A percentile compares a stretch with the other conserved stretches of the same genome.
Conservation (phyloP, 2,113 vertebrate genomes). For the Ophiodon elongatus region DNA sequence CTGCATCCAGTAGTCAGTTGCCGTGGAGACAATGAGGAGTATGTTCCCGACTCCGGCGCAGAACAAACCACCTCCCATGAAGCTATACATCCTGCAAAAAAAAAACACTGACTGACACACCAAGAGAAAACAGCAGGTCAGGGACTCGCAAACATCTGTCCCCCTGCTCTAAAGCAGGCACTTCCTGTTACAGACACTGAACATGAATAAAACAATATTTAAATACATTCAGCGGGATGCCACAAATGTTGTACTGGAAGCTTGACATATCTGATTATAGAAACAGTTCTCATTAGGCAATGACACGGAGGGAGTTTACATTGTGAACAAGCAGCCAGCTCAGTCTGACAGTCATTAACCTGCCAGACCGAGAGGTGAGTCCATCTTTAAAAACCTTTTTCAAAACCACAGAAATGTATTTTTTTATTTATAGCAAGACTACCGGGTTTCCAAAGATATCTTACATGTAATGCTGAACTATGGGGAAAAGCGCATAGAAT, state of each 20-base stretch:
- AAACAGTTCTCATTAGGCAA: constrained; percentile 12
- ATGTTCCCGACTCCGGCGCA: constrained; percentile 86
- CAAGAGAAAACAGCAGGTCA: constrained; percentile 42
- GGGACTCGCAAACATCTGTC: constrained; percentile 31
- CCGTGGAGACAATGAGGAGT: constrained; percentile 86
- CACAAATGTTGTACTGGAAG: constrained; percentile 7
- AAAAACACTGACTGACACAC: constrained; percentile 65
- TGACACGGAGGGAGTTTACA: background rate
- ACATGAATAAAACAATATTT: constrained; percentile 51
- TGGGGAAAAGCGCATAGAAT: background rate
- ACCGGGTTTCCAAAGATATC: background rate
- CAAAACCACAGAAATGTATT: background rate
- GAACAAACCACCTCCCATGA: constrained; percentile 88
- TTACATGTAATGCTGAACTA: background rate
- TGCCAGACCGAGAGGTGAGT: background rate
- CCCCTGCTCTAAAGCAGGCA: constrained; percentile 17
- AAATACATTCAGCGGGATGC: constrained; percentile 37
- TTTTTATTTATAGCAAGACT: constrained; percentile 1
- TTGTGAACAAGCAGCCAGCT: background rate
- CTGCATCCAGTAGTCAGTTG: constrained; percentile 89
- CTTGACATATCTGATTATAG: constrained; percentile 25
- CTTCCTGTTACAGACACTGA: constrained; percentile 30
- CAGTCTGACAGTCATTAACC: constrained; percentile 31
- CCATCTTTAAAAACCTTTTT: constrained; percentile 13
- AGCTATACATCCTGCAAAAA: constrained; percentile 86